phyloP scores from a whole-genome alignment of 2,888 invertebrate species.

The Torymus aiolomorphi region DNA sequence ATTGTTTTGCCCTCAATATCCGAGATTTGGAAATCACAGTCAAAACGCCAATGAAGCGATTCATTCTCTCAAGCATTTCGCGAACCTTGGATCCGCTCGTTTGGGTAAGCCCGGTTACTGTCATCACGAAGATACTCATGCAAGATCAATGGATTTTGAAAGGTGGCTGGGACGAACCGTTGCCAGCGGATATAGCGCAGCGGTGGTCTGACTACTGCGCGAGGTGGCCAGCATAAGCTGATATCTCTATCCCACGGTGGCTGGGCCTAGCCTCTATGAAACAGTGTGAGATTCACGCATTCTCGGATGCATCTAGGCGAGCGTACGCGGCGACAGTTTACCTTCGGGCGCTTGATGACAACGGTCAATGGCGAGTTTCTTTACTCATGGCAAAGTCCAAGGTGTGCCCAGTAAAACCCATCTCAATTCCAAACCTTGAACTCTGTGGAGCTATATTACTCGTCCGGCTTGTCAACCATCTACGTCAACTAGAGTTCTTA shows the following conservation, averaged over 20 bases:
- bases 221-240: neutral
- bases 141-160: conserved; percentile 5
- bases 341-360: neutral
- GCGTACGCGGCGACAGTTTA: neutral
- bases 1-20: no score
- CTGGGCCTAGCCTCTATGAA: neutral
- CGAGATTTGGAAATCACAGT: neutral
- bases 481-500: neutral
- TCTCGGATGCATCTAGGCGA: conserved; percentile 3
- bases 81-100: conserved; percentile 2
- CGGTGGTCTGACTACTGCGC: neutral
- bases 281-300: no score
- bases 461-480: no score
- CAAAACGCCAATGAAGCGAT: neutral
- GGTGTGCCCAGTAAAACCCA: no score
- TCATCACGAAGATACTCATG: conserved; percentile 1
- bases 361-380: neutral
- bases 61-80: neutral
- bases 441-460: no score
- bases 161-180: neutral
- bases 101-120: neutral
- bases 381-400: no score
- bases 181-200: neutral
- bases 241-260: neutral
- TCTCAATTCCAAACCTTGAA: no score